Conservation (phyloP, 2,113 vertebrate genomes). For the Platichthys flesus region DNA sequence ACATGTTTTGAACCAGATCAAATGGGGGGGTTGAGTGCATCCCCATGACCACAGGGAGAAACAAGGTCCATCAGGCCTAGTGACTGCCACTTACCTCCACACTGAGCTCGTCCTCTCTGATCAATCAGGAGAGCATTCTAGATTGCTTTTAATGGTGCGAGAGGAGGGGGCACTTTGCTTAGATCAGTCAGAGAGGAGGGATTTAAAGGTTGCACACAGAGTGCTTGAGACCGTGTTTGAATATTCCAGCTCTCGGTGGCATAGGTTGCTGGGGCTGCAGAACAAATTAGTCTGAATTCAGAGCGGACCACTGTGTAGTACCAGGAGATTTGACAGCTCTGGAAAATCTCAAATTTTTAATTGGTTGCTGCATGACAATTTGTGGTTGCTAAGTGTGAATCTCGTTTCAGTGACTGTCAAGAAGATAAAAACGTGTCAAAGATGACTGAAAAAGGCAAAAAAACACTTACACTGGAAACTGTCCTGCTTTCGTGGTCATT, state of each 20-base stretch:
- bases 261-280: conserved; percentile 45
- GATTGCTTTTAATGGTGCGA: conserved; percentile 69
- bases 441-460: not conserved
- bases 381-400: conserved; percentile 45
- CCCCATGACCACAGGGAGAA: conserved; percentile 57
- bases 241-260: conserved; percentile 63
- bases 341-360: conserved; percentile 44
- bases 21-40: conserved; percentile 55
- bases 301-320: conserved; percentile 32
- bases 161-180: conserved; percentile 47
- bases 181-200: conserved; percentile 57
- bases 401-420: conserved; percentile 3
- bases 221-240: conserved; percentile 59
- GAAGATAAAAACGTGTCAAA: conserved; percentile 1
- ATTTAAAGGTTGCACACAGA: conserved; percentile 56
- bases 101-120: conserved; percentile 51
- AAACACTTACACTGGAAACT: not conserved
- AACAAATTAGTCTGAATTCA: conserved; percentile 59
- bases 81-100: conserved; percentile 71
- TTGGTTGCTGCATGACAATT: conserved; percentile 46
- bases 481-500: not conserved
- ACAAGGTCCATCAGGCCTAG: conserved; percentile 57
- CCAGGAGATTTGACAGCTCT: conserved; percentile 51
- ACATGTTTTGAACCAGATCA: conserved; percentile 61
- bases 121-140: conserved; percentile 67